Evolutionary conservation across 2,113 vertebrate genomes (phyloP), one percentile per base, ranked within the genome.

Genomic region (Ancistrus triradiatus): DNA sequence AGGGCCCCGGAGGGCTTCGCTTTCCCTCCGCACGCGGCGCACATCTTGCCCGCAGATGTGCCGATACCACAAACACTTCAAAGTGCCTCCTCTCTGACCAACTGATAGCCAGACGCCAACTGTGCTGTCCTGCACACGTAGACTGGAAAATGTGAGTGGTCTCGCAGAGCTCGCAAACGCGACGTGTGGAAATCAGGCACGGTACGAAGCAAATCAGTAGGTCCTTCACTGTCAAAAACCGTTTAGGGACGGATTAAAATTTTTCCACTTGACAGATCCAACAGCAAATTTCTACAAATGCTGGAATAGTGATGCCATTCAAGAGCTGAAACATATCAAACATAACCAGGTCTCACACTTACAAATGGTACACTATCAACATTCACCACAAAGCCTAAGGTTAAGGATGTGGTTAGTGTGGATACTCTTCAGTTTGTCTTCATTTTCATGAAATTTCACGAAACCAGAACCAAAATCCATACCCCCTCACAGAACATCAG

Each of bases 21-120:
- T 42, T 42, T 42, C 27, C 15, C 51, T 21, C 14, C n/a, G 38
- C 11, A 42, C 28, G 44, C 43, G 14, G 51, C 46, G 73, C 89
- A 91, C 91, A 92, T 92, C 90, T 92, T 92, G 90, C 83, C 73
- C 81, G 86, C 91, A 93, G 87, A 92, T 92, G 91, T 91, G 88
- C 86, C 83, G 80, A 87, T 77, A 89, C 90, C 89, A 84, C 90
- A 90, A 87, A 87, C 84, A 90, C 91, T 91, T 93, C 90, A 92
- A 93, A 93, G 91, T 91, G 82, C 85, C 87, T 90, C 85, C 80
- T 50, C 84, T 90, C 89, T 88, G 90, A 91, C 91, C 85, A 86
- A 88, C 81, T 83, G 86, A 88, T 88, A 88, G 86, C 88, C 90
- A 91, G 91, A 91, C 90, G 91, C 91, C 90, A 84, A 91, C 87